Evolutionary conservation across 2,797 vertebrate genomes (phyloP).

Genomic region (Gymnopithys bicolor): DNA sequence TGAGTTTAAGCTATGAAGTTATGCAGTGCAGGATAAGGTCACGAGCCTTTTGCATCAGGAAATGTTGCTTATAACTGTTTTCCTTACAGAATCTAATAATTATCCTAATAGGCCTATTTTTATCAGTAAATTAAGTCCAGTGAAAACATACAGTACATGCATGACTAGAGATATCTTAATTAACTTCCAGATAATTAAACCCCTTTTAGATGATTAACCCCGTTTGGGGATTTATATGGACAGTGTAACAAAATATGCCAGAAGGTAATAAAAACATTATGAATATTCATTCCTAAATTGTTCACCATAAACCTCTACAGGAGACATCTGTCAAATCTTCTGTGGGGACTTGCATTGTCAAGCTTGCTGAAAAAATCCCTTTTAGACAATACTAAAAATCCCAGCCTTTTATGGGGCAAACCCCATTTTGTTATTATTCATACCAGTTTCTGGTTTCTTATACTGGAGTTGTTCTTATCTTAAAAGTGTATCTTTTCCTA

Average conservation of each 20-base stretch:
- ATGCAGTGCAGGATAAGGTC: background rate
- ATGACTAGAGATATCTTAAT: background rate
- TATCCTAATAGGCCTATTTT: background rate
- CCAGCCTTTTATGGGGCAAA: background rate
- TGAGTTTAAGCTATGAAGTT: background rate
- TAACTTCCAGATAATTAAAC: slow-evolving; percentile 30
- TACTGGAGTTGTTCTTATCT: background rate
- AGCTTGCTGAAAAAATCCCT: background rate
- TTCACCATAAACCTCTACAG: background rate
- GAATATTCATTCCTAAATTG: slow-evolving; percentile 12
- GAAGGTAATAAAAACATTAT: background rate
- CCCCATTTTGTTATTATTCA: background rate
- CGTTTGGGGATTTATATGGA: background rate
- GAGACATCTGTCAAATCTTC: background rate
- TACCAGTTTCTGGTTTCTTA: background rate
- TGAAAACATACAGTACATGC: slow-evolving; percentile 1
- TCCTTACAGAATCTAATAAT: background rate
- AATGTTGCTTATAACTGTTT: background rate
- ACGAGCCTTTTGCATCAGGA: background rate
- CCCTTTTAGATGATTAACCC: slow-evolving; percentile 11
- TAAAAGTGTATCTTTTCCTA: background rate
- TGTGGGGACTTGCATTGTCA: background rate
- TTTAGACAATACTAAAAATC: background rate
- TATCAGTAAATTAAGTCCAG: slow-evolving; percentile 15
- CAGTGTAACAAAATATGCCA: background rate